phyloP scores from a whole-genome alignment of 2,888 invertebrate species.

The Dioctria linearis region DNA sequence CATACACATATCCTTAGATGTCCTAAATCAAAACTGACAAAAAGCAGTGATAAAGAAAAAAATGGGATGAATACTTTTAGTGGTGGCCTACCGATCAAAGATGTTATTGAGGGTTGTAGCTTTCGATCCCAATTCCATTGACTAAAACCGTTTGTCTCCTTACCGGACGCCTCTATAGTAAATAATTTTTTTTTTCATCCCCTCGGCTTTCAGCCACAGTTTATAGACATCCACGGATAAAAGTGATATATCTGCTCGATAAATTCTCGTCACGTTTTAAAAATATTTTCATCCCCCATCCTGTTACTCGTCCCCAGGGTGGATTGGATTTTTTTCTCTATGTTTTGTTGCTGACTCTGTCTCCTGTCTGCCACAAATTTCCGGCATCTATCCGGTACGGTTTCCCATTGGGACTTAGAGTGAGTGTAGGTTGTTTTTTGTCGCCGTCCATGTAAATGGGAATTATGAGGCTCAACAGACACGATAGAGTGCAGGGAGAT shows the following conservation, averaged over 20 bases:
- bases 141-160: conserved; percentile 32
- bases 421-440: conserved; percentile 34
- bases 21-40: conserved; percentile 37
- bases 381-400: conserved; percentile 53
- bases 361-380: conserved; percentile 56
- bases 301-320: conserved; percentile 1
- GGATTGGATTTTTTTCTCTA: conserved; percentile 29
- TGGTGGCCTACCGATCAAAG: conserved; percentile 36
- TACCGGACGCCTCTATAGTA: conserved; percentile 1
- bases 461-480: conserved; percentile 53
- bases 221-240: conserved; percentile 53
- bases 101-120: conserved; percentile 2
- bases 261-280: conserved; percentile 69
- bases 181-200: conserved; percentile 14
- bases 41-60: conserved; percentile 32
- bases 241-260: conserved; percentile 61
- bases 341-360: conserved; percentile 50
- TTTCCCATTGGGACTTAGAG: conserved; percentile 47
- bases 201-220: conserved; percentile 31
- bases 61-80: conserved; percentile 31
- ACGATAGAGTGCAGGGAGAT: conserved; percentile 42
- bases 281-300: conserved; percentile 67
- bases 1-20: conserved; percentile 2
- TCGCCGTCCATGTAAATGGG: conserved; percentile 54
- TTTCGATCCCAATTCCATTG: conserved; percentile 6